These are phyloP conservation scores for Rhinolophus ferrumequinum DNA, from an alignment of 2,113 vertebrate species.

Conservation along the genomic window DNA sequence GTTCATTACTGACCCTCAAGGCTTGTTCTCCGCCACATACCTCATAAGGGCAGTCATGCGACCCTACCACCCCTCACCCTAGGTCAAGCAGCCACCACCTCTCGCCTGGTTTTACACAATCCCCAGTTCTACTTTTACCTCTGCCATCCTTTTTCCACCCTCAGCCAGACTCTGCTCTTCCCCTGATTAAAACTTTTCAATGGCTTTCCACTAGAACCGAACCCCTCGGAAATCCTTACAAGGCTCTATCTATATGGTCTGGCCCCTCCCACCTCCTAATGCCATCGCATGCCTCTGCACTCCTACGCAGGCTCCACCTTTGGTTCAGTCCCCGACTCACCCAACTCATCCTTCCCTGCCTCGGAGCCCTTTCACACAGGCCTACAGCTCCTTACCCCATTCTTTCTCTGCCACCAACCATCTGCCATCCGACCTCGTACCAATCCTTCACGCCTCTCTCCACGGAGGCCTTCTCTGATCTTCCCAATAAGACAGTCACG, in stretches of 20 bases:
- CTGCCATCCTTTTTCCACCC: background rate
- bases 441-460: background rate
- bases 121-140: background rate
- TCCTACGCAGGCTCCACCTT: background rate
- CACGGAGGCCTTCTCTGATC: background rate
- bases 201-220: background rate
- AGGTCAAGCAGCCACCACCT: background rate
- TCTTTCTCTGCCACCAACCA: background rate
- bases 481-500: background rate
- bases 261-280: background rate
- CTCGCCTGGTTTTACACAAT: background rate
- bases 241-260: background rate
- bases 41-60: background rate
- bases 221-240: background rate
- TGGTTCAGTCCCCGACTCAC: background rate
- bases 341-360: background rate
- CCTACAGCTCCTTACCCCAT: background rate
- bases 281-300: background rate
- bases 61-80: background rate
- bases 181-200: background rate
- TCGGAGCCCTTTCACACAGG: accelerated
- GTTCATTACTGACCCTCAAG: background rate
- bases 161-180: background rate
- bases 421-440: background rate
- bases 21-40: background rate